A percentile compares a stretch with the other conserved stretches of the same genome.
Conservation (phyloP, 2,113 vertebrate genomes). For the Nanger granti region DNA sequence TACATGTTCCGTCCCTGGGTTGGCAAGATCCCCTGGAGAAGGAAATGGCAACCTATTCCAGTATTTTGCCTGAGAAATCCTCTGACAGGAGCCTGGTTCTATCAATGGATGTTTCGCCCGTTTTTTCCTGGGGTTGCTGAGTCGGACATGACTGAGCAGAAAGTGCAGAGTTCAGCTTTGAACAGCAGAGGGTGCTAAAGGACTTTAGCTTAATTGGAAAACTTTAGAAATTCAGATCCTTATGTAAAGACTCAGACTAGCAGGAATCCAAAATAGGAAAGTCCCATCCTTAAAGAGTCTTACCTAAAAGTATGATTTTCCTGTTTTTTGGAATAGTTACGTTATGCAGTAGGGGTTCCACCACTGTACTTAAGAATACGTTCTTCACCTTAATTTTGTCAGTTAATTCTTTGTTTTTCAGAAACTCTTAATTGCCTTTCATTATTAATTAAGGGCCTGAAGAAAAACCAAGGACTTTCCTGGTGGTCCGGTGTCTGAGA, state of each 20-base stretch:
- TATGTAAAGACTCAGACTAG: not conserved
- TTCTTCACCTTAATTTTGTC: constrained; percentile 22
- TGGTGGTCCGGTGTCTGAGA: not conserved
- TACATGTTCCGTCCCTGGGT: not conserved
- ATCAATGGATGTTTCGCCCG: no score
- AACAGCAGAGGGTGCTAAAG: constrained; percentile 62
- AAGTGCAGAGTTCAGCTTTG: not conserved
- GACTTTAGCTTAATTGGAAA: constrained; percentile 21
- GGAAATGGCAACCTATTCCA: not conserved
- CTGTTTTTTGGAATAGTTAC: not conserved
- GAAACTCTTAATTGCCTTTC: not conserved
- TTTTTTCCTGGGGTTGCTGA: not conserved
- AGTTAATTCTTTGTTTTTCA: constrained; percentile 19
- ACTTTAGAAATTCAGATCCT: not conserved
- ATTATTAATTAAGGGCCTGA: not conserved
- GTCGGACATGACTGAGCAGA: not conserved
- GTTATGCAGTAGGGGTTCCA: not conserved
- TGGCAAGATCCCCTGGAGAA: not conserved
- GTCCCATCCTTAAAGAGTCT: not conserved
- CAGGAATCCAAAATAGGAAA: not conserved
- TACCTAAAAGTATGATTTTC: not conserved
- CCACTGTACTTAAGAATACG: not conserved
- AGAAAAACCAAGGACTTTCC: not conserved
- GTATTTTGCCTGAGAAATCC: not conserved
- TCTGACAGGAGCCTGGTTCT: not conserved